Evolutionary conservation across 2,888 invertebrate species (phyloP), one percentile per base, ranked within the genome.

Genomic region (Ectemnius cavifrons): DNA sequence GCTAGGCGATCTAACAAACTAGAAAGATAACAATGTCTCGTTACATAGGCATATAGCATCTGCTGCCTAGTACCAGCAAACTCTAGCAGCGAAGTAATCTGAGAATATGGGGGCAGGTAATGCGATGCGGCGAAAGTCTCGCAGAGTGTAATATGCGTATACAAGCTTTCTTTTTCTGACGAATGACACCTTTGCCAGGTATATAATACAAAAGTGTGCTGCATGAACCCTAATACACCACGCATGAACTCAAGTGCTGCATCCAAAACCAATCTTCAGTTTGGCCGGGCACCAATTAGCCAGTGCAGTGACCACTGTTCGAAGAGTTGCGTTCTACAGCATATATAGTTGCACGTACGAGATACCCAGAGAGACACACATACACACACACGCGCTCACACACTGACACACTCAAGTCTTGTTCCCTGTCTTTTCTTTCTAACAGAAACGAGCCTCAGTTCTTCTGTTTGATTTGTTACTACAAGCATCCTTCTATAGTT

Each of bases 151-250:
- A 52, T 16, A 58, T 65, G 49, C 47, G 71, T 71, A 69, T 70
- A 82, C 87, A 89, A 89, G 89, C 90, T 90, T 89, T 89, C 78
- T 89, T 89, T 89, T 90, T 89, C 88, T 86, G 80, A 81, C 72
- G 57, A 61, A 73, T 27, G 66, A 76, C 65, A 37, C 37, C 37
- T 67, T 67, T 70, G 60, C 66, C 63, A 66, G 20, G 49, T 74
- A 73, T 63, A 37, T 37, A 37, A 37, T 37, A 37, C 37, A 11
- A 72, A 70, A 75, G 63, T 82, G 74, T 74, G 67, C 71, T 84
- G 87, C 87, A 87, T 87, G 86, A 70, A 37, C 37, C 37, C 74
- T 68, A 58, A 60, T 72, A 71, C 68, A 76, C 75, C 69, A 57
- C 72, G 77, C 86, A 86, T 86, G 86, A 73, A 60, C 70, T 77